Conservation (phyloP, 1,140 invertebrate genomes). For the Elymnias hypermnestra region DNA sequence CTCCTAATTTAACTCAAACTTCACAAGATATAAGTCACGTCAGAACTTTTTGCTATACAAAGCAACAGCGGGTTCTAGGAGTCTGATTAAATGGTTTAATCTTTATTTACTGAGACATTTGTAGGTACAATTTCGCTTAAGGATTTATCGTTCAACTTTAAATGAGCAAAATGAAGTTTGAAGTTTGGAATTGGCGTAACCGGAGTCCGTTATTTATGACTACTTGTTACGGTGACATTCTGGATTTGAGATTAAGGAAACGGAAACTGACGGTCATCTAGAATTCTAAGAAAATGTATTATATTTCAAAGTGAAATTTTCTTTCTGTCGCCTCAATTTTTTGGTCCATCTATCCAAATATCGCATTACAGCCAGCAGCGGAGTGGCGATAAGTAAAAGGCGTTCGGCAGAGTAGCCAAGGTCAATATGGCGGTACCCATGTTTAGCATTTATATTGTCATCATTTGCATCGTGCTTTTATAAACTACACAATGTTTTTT, state of each 20-base stretch:
- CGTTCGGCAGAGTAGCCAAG: too few relatives aligned
- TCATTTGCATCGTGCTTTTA: too few relatives aligned
- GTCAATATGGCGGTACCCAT: too few relatives aligned
- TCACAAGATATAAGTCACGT: conserved; percentile 57
- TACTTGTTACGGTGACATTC: not conserved
- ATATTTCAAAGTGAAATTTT: too few relatives aligned
- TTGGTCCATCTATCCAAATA: too few relatives aligned
- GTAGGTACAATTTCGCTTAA: conserved; percentile 52
- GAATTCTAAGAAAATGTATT: too few relatives aligned
- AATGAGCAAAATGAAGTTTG: conserved; percentile 44
- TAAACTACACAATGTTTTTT: too few relatives aligned
- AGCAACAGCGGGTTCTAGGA: conserved; percentile 35
- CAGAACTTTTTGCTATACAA: conserved; percentile 56
- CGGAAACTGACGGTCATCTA: too few relatives aligned
- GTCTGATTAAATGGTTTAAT: conserved; percentile 69
- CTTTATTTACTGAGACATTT: conserved; percentile 66
- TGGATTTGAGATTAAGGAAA: not conserved
- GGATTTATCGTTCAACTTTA: conserved; percentile 63
- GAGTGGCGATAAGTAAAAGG: too few relatives aligned
- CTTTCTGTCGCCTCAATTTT: too few relatives aligned
- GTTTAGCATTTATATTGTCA: too few relatives aligned
- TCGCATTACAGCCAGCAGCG: too few relatives aligned
- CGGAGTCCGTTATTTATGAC: conserved; percentile 19
- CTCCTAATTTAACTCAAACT: conserved; percentile 11
- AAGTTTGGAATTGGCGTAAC: conserved; percentile 13